Evolutionary conservation across 2,113 vertebrate genomes (phyloP), one percentile per base, ranked within the genome.

Genomic region (Aphyosemion australe): DNA sequence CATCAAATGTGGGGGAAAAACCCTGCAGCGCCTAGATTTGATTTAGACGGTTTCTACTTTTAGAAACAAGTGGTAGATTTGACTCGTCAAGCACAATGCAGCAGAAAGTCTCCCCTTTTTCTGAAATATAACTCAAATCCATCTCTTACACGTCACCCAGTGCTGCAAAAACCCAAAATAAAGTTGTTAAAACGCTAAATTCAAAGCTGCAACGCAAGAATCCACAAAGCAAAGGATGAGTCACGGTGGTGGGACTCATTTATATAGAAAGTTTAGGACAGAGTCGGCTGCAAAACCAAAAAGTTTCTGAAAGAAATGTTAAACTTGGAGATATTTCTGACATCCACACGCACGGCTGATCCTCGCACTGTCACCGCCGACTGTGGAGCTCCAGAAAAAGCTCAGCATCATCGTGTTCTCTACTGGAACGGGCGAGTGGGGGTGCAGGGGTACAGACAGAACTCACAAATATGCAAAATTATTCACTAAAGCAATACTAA

Each of bases 401-500:
- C 54, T 69, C 46, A 13, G 51, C 73, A 71, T 78, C 53, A 48
- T 19, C 43, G 72, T 61, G 59, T 58, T 71, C 75, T 53, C 43
- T 32, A 31, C 55, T 72, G 77, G 65, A 78, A 69, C 53, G 63
- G 65, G 6, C 56, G 1, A 70, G 74, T 16, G 14, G 16, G 31
- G 39, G 69, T 46, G 41, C 42, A 51, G 31, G 78, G 59, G 57
- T 50, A 56, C 52, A 70, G 43, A 47, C 62, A 53, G 15, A 48
- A 55, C 48, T 39, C 60, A 47, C 12, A 37, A 0, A 19, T 61
- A 64, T 59, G 53, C 59, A 0, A 3, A n/a, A 47, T 80, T 73
- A 80, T 80, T 62, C 80, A 56, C 19, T 14, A 20, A 77, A 50
- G 18, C 12, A 15, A 12, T 18, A 0, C 9, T 65, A 53, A 8